These are phyloP conservation scores for Nysson spinosus DNA, from an alignment of 2,888 invertebrate genomes.

Conservation along the genomic window DNA sequence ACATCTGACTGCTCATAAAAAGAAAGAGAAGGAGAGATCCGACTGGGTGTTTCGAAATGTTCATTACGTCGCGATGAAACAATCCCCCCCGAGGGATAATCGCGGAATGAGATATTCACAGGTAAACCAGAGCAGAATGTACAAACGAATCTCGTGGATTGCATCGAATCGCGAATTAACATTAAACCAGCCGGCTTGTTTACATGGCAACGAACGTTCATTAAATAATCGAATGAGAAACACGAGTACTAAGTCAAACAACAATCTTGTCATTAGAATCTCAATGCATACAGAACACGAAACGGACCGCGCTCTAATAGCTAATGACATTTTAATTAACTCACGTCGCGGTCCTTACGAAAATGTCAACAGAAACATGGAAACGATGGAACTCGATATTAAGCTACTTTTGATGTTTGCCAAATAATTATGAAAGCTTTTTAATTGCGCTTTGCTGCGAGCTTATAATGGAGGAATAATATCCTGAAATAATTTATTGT, in stretches of 20 bases:
- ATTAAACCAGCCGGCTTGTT: conserved; percentile 27
- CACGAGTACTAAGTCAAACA: neutral
- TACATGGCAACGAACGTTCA: conserved; percentile 39
- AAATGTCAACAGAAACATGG: neutral
- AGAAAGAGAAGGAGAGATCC: too few relatives aligned
- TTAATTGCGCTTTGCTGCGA: too few relatives aligned
- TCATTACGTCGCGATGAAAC: conserved; percentile 4
- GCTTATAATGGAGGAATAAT: too few relatives aligned
- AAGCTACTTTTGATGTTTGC: too few relatives aligned
- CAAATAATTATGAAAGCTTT: too few relatives aligned
- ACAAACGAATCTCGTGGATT: neutral
- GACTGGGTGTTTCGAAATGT: neutral
- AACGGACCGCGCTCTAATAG: too few relatives aligned
- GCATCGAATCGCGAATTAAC: conserved; percentile 8
- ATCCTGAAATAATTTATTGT: too few relatives aligned
- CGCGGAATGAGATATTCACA: neutral
- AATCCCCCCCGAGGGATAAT: conserved; percentile 4
- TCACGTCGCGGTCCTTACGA: neutral
- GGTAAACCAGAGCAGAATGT: neutral
- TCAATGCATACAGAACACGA: neutral
- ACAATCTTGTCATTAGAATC: neutral
- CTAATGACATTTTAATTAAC: neutral
- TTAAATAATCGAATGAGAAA: conserved; percentile 26
- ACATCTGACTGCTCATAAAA: too few relatives aligned
- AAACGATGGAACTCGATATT: too few relatives aligned